phyloP scores from a whole-genome alignment of 2,888 invertebrate species.

The Conops quadrifasciatus region DNA sequence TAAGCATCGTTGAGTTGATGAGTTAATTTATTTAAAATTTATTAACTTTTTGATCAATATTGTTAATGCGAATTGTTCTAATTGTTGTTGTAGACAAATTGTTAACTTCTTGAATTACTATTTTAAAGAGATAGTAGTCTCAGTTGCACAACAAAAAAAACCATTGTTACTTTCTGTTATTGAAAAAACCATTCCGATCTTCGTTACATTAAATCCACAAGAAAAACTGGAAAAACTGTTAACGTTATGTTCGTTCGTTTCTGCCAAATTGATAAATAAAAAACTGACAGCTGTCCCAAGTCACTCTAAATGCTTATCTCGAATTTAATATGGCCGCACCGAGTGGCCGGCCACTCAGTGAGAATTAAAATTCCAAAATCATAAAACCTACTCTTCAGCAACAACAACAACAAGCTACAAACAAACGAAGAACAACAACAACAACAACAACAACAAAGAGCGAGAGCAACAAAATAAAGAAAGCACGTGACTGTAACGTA shows the following conservation, averaged over 20 bases:
- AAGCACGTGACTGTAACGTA: conserved; percentile 35
- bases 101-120: too few relatives aligned
- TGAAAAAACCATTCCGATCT: too few relatives aligned
- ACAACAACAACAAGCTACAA: conserved; percentile 13
- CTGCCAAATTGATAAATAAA: background rate
- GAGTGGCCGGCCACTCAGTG: conserved; percentile 28
- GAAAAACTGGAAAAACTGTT: too few relatives aligned
- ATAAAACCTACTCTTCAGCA: conserved; percentile 30
- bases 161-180: too few relatives aligned
- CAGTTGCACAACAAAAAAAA: too few relatives aligned
- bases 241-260: background rate
- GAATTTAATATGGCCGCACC: conserved; percentile 33
- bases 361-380: conserved; percentile 41
- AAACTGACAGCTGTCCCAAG: conserved; percentile 31
- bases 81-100: too few relatives aligned
- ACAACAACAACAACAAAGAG: conserved; percentile 7
- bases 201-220: too few relatives aligned
- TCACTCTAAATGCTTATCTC: conserved; percentile 37
- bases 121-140: too few relatives aligned
- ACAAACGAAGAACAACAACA: conserved; percentile 1
- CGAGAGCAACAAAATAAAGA: conserved; percentile 9
- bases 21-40: too few relatives aligned
- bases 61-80: too few relatives aligned
- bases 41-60: too few relatives aligned
- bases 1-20: too few relatives aligned